These are phyloP conservation scores for Agriotes lineatus DNA, from an alignment of 2,888 invertebrate species.

Conservation along the genomic window DNA sequence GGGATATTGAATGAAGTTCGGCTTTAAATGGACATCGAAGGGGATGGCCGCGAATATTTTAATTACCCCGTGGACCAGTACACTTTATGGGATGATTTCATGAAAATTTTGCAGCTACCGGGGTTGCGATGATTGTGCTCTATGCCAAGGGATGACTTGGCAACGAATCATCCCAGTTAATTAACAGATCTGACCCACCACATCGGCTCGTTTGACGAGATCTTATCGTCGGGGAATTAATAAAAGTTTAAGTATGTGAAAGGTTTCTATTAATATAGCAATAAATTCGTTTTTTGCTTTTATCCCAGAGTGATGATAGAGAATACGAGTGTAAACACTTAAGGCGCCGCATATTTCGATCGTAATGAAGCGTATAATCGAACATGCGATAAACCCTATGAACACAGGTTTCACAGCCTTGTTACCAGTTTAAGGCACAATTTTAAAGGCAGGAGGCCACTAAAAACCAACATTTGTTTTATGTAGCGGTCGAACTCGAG, in stretches of 20 bases:
- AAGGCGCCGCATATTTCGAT: constrained; percentile 21
- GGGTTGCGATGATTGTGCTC: too few relatives aligned
- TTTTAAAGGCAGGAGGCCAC: constrained; percentile 14
- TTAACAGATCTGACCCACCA: too few relatives aligned
- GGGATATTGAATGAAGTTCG: constrained; percentile 9
- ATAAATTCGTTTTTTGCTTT: too few relatives aligned
- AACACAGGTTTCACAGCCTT: constrained; percentile 4
- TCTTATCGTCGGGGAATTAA: not conserved
- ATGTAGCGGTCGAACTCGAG: not conserved
- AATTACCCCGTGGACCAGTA: not conserved
- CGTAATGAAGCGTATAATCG: constrained; percentile 19
- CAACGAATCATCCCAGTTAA: too few relatives aligned
- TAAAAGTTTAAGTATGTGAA: too few relatives aligned
- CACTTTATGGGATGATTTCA: constrained; percentile 11
- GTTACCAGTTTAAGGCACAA: constrained; percentile 17
- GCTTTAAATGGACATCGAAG: constrained; percentile 10
- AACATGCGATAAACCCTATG: constrained; percentile 11
- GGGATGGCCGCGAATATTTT: constrained; percentile 10
- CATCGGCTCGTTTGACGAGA: not conserved
- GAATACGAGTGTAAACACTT: constrained; percentile 8
- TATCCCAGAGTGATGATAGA: too few relatives aligned
- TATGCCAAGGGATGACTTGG: too few relatives aligned
- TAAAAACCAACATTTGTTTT: constrained; percentile 23
- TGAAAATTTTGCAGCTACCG: too few relatives aligned
- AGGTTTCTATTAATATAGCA: too few relatives aligned